phyloP scores from a whole-genome alignment of 2,113 vertebrate genomes.

The Eurypyga helias region DNA sequence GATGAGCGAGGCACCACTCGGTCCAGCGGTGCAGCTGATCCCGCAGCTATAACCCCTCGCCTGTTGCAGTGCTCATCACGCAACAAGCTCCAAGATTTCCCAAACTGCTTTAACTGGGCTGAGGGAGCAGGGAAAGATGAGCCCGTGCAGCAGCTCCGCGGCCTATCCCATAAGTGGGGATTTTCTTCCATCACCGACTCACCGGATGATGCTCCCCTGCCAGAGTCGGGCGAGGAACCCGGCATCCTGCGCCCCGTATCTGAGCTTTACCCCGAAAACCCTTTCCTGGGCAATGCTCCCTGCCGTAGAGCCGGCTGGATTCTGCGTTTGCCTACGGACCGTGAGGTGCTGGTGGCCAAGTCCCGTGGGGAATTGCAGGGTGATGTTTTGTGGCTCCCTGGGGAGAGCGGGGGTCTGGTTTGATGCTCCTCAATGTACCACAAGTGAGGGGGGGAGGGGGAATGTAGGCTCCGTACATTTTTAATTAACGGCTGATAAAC shows the following conservation, averaged over 20 bases:
- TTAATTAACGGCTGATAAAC: neutral
- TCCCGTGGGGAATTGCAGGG: accelerated
- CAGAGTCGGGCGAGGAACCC: neutral
- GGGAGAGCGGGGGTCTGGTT: neutral
- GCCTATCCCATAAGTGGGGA: accelerated
- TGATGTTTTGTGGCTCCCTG: neutral
- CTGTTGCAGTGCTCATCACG: neutral
- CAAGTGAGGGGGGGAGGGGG: neutral
- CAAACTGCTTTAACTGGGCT: neutral
- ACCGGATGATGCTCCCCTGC: neutral
- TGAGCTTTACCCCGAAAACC: neutral
- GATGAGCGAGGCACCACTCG: accelerated
- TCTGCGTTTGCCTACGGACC: neutral
- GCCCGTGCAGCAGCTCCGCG: neutral
- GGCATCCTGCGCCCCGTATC: accelerated
- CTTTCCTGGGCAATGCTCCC: neutral
- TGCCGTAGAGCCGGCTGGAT: accelerated
- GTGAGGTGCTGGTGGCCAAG: neutral
- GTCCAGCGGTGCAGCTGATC: neutral
- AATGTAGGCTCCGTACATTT: neutral
- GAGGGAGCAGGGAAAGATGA: accelerated
- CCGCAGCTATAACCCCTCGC: neutral
- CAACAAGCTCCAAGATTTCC: neutral
- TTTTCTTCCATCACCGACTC: neutral
- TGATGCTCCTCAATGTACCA: neutral